Evolutionary conservation across 2,888 invertebrate species (phyloP).

Genomic region (Panorpa germanica): DNA sequence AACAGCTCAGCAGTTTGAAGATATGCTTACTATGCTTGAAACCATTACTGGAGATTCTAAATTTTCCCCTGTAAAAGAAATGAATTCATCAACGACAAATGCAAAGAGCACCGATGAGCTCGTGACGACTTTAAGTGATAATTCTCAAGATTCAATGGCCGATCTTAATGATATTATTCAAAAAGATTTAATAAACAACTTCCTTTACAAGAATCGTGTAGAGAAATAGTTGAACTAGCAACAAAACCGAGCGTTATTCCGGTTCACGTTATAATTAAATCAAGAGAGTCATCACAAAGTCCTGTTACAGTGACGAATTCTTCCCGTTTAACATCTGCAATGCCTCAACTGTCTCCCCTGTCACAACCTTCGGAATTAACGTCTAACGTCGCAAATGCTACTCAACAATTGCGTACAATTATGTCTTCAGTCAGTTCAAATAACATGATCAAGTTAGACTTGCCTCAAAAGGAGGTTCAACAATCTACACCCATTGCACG

Average conservation of each 20-base stretch:
- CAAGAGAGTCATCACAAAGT: conserved; percentile 14
- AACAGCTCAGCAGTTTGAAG: conserved; percentile 26
- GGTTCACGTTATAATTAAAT: conserved; percentile 16
- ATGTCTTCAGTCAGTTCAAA: conserved; percentile 34
- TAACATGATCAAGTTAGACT: too few species aligned
- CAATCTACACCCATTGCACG: not conserved
- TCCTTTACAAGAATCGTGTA: conserved; percentile 6
- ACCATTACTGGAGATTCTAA: conserved; percentile 34
- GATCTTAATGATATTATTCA: conserved; percentile 13
- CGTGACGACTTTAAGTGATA: conserved; percentile 12
- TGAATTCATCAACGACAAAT: conserved; percentile 1
- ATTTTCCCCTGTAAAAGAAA: conserved; percentile 10
- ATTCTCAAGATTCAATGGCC: conserved; percentile 12
- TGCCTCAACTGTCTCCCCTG: conserved; percentile 49
- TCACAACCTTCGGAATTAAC: conserved; percentile 54
- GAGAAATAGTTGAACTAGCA: conserved; percentile 2
- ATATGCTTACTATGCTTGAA: conserved; percentile 49
- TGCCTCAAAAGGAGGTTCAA: too few species aligned
- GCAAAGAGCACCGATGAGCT: conserved; percentile 5
- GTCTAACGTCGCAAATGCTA: conserved; percentile 50
- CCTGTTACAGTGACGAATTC: conserved; percentile 17
- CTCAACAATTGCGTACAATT: conserved; percentile 44
- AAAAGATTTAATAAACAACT: conserved; percentile 13
- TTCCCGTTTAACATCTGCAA: conserved; percentile 28
- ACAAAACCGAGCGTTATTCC: conserved; percentile 12